A percentile compares a stretch with the other conserved stretches of the same genome.
Conservation (phyloP, 2,888 invertebrate genomes). For the Leptopilina myrica region DNA sequence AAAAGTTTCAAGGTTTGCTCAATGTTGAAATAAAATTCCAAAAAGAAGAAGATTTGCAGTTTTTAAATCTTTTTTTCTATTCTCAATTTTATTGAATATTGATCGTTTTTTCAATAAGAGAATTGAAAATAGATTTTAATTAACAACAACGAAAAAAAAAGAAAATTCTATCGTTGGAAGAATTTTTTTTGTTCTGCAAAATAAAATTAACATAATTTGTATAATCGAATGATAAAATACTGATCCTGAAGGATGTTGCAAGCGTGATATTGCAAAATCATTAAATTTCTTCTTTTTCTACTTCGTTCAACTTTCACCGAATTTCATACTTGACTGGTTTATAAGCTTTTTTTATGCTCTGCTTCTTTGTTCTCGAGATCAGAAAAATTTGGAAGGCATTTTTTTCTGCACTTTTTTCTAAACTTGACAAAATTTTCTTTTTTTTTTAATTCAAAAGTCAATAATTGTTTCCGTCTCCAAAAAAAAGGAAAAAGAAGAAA, state of each 20-base stretch:
- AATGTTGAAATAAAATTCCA: background rate
- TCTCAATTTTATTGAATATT: no score
- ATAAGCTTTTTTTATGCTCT: slow-evolving; percentile 4
- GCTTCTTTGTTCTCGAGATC: background rate
- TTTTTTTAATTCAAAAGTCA: background rate
- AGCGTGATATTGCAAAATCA: background rate
- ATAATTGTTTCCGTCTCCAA: no score
- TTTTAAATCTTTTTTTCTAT: no score
- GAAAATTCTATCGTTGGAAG: no score
- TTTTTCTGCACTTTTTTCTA: background rate
- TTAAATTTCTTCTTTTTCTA: background rate
- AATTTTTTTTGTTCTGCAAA: no score
- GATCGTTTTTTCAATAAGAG: no score
- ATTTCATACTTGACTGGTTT: slow-evolving; percentile 14
- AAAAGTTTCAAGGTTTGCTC: background rate
- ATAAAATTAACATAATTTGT: background rate
- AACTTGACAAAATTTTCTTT: background rate
- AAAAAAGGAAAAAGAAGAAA: background rate
- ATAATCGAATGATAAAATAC: background rate
- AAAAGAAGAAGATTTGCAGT: background rate
- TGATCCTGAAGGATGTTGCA: background rate
- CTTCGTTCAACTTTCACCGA: slow-evolving; percentile 6
- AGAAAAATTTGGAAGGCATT: background rate
- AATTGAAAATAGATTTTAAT: no score
- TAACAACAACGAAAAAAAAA: no score